A percentile compares a stretch with the other conserved stretches of the same genome.
Conservation (phyloP, 2,113 vertebrate species). For the Phalacrocorax aristotelis region DNA sequence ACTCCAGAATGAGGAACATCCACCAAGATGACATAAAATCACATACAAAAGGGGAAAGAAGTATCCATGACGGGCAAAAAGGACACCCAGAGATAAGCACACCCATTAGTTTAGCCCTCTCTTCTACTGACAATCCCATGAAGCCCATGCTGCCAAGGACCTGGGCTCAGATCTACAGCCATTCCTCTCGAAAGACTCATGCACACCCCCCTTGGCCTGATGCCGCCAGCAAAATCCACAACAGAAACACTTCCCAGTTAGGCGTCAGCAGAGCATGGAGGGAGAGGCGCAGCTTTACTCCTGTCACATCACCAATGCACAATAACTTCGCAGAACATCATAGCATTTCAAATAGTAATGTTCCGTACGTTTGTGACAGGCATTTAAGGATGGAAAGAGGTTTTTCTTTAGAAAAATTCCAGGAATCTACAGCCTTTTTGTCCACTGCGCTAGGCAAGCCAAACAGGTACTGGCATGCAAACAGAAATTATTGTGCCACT, state of each 20-base stretch:
- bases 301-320: not conserved
- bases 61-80: not conserved
- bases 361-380: not conserved
- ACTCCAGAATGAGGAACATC: not conserved
- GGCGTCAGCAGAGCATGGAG: accelerated
- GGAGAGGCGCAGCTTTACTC: not conserved
- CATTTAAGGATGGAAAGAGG: not conserved
- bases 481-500: not conserved
- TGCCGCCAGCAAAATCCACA: not conserved
- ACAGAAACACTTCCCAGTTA: not conserved
- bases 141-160: not conserved
- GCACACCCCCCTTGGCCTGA: not conserved
- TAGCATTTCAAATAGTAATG: not conserved
- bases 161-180: not conserved
- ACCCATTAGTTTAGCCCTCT: not conserved
- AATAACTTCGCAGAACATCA: not conserved
- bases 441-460: not conserved
- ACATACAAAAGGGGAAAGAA: too few relatives aligned
- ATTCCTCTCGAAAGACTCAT: not conserved
- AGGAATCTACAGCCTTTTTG: not conserved
- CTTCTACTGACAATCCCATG: not conserved
- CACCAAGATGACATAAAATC: too few relatives aligned
- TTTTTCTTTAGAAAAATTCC: not conserved
- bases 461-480: not conserved
- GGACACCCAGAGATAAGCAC: not conserved